phyloP scores from a whole-genome alignment of 92 coral and sea anemone species.

The Scolanthus callimorphus region DNA sequence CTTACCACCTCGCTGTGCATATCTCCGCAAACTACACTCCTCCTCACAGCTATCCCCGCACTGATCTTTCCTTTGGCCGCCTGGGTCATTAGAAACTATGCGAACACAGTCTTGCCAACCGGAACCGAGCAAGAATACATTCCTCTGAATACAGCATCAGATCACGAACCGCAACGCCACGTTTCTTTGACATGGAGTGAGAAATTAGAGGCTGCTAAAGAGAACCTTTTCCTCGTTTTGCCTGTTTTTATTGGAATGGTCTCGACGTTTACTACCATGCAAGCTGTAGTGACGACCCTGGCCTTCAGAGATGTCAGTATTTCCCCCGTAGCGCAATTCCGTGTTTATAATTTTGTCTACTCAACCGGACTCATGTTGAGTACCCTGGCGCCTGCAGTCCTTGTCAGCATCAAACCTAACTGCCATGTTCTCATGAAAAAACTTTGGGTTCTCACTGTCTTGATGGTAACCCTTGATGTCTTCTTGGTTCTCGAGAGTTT shows the following conservation, averaged over 20 bases:
- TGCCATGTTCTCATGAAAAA: neutral
- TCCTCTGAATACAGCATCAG: neutral
- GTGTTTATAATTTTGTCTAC: neutral
- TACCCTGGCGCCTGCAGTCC: neutral
- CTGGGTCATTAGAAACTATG: neutral
- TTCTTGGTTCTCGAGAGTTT: neutral
- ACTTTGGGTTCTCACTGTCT: neutral
- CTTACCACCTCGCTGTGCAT: neutral
- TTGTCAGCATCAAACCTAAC: neutral
- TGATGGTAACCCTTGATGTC: neutral
- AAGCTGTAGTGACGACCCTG: neutral
- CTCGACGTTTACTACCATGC: neutral
- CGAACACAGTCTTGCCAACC: neutral
- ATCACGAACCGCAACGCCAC: neutral
- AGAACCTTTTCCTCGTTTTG: neutral
- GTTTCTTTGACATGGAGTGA: neutral
- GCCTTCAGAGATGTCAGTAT: neutral
- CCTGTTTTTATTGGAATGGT: neutral
- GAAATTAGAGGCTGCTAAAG: neutral
- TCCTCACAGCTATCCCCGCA: neutral
- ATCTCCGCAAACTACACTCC: neutral
- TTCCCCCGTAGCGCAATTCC: neutral
- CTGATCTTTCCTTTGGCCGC: neutral
- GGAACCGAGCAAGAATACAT: neutral
- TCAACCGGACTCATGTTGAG: neutral